Base-by-base conservation (phyloP, 2,888 invertebrate genomes). In the Capitulum mitella region DNA sequence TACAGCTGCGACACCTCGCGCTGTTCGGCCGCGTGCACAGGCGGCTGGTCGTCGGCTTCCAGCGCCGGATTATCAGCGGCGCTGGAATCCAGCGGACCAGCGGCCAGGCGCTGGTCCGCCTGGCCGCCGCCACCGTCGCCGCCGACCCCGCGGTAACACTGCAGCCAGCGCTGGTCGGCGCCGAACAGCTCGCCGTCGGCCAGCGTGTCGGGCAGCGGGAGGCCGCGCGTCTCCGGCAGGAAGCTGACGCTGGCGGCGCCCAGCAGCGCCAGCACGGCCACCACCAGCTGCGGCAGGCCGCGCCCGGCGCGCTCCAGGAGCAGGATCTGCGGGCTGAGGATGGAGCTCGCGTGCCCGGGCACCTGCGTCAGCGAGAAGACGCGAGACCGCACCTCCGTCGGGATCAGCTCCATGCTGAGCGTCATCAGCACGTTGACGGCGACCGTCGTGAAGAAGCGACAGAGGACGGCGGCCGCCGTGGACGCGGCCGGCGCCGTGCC, bases 211-310 rank as follows among this genome's bases (percentile, higher is more conserved):
- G 81, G 81, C 16, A 81, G 77, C 29, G 77, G 79, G 54, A 80
- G 78, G n/a, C 79, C 78, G 19, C 79, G 48, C 0, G 81, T 81
- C 79, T 81, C 81, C 2, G 81, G 81, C 70, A 81, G 78, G 40
- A 80, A 34, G 40, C 78, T 37, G 48, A 79, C 46, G 19, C 78
- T 34, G 48, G 74, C 26, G 19, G 79, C 80, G 12, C 80, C 80
- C 8, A 26, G 75, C 29, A 80, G 46, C 29, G 79, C 78, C 29
- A 78, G 64, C 48, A 78, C 32, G 8, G 80, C 80, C 76, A 81
- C 46, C 32, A 78, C 78, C n/a, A 78, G 19, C 78, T 79, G 79
- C 14, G 81, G 81, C 22, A 80, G 78, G 51, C 51, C 78, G 77
- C 79, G 77, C n/a, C 78, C 78, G 19, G 75, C 46, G 48, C 80